Evolutionary conservation across 1,140 invertebrate species (phyloP), one percentile per base, ranked within the genome.

Genomic region (Ctenoplectra terminalis): DNA sequence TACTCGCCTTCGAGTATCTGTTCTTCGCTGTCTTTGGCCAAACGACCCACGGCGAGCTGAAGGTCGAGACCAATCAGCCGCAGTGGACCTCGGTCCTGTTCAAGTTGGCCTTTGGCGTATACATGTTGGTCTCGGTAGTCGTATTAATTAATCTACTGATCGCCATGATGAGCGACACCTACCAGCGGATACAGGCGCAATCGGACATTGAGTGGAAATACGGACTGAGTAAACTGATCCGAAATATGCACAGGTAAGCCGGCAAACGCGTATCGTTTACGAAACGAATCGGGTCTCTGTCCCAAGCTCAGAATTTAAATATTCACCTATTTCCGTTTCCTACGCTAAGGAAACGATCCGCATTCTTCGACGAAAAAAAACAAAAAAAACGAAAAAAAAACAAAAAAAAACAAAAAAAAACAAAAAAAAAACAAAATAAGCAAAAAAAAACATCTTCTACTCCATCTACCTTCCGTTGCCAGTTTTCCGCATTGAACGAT

Each of bases 181-280:
- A 99, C 94, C 98, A 99, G 94, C 95, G 99, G 87, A 99, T 99
- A 92, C 97, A 98, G 95, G 97, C 99, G 61, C 99, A 99, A 95
- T 99, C 99, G 20, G 99, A 99, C 94, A 99, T 99, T 88, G 99
- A 99, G 94, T 99, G 99, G 99, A 99, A 99, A 94, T 99, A 99
- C 92, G 99, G 99, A 40, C 94, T 99, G 86, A 99, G 99, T 70
- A 99, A 99, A 95, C 95, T 99, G 88, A 99, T 99, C 90, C 95
- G 99, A 81, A 99, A 99, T 92, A 99, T 99, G 99, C 99, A 99
- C 94, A 96, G 93, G 93, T 94, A 94, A 93, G 92, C 81, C 46
- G 46, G 73, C 73, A 52, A 73, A 58, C 63, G 70, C 73, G 67
- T 81, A 72, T 43, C 77, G 70, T 43, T 26, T 48, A 31, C 50